phyloP scores from a whole-genome alignment of 2,797 vertebrate species.

The Leptatherina wallacei region DNA sequence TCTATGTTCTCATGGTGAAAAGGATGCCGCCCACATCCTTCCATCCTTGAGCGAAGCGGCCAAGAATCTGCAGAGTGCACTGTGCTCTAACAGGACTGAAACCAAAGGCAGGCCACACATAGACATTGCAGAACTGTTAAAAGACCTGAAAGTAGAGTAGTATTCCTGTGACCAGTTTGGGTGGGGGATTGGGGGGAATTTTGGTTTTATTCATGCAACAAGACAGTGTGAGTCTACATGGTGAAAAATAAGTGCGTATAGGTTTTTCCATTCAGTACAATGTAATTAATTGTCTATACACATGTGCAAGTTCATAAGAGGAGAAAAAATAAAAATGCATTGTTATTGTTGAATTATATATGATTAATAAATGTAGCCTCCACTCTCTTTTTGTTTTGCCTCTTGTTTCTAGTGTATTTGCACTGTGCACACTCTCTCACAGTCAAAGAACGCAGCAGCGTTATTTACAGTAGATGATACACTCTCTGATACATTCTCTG shows the following conservation, averaged over 20 bases:
- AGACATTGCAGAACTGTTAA: conserved; percentile 86
- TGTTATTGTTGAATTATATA: conserved; percentile 5
- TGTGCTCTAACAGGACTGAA: conserved; percentile 72
- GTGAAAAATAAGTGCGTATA: background rate
- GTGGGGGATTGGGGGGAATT: background rate
- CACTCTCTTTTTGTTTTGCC: conserved; percentile 29
- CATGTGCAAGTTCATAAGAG: background rate
- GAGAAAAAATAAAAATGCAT: background rate
- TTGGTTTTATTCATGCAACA: background rate
- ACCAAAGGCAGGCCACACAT: conserved; percentile 79
- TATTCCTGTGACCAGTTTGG: conserved; percentile 23
- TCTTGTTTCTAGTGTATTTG: conserved; percentile 27
- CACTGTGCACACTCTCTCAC: conserved; percentile 31
- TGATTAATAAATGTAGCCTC: conserved; percentile 7
- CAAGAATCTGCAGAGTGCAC: conserved; percentile 82
- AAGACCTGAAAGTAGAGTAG: conserved; percentile 85
- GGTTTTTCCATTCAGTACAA: conserved; percentile 4
- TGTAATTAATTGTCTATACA: conserved; percentile 16
- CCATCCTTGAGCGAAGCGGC: conserved; percentile 70
- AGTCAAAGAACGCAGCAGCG: conserved; percentile 65
- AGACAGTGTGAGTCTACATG: background rate
- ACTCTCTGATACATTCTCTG: conserved; percentile 29
- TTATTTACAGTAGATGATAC: conserved; percentile 79
- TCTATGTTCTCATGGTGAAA: conserved; percentile 80
- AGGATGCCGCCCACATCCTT: conserved; percentile 54